Evolutionary conservation across 1,140 invertebrate genomes (phyloP).

Genomic region (Lordiphosa stackelbergi): DNA sequence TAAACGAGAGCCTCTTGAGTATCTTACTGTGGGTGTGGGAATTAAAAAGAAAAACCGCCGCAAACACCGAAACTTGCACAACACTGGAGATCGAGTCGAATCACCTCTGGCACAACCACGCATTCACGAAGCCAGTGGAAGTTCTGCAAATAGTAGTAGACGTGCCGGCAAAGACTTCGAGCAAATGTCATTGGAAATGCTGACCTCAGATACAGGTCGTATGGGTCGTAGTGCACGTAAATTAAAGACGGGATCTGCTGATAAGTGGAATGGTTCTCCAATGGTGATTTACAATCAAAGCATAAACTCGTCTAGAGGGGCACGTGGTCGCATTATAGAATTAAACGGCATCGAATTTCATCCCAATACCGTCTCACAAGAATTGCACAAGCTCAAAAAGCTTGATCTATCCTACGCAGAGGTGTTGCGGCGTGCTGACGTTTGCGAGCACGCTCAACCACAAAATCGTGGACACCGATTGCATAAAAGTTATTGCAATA

Average conservation of each 20-base stretch:
- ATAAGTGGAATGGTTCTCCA: conserved; percentile 84
- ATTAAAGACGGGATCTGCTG: conserved; percentile 78
- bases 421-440: conserved; percentile 84
- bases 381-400: conserved; percentile 87
- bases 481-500: conserved; percentile 9
- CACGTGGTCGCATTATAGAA: conserved; percentile 52
- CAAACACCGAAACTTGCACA: conserved; percentile 79
- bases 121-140: conserved; percentile 78
- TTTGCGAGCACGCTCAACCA: conserved; percentile 50
- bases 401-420: conserved; percentile 91
- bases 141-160: conserved; percentile 79
- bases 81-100: conserved; percentile 80
- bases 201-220: conserved; percentile 38
- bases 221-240: conserved; percentile 11
- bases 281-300: conserved; percentile 82
- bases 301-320: conserved; percentile 45
- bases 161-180: conserved; percentile 79
- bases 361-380: conserved; percentile 86
- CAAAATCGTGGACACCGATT: conserved; percentile 26
- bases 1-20: conserved; percentile 83
- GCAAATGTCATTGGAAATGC: conserved; percentile 70
- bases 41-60: conserved; percentile 82
- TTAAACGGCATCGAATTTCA: conserved; percentile 80
- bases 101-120: conserved; percentile 80
- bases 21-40: conserved; percentile 80